Evolutionary conservation across 1,140 invertebrate species (phyloP).

Genomic region (Pinna nobilis): DNA sequence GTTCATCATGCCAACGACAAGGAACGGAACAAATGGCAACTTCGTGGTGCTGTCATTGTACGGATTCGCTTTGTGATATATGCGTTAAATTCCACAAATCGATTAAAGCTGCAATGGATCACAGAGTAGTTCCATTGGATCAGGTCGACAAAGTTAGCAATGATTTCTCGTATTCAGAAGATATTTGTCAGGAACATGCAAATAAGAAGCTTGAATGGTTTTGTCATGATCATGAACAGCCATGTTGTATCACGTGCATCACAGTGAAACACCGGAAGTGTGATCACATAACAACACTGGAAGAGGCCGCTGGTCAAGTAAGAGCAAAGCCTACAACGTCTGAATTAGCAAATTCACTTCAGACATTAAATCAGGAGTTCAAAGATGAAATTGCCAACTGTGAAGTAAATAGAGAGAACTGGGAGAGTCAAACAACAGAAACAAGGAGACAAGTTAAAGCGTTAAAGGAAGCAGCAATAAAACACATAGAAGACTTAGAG

Average conservation of each 20-base stretch:
- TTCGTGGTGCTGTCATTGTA: conserved; percentile 6
- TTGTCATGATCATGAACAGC: conserved; percentile 9
- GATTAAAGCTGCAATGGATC: neutral
- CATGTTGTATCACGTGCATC: conserved; percentile 15
- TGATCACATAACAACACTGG: conserved; percentile 1
- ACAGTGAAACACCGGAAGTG: conserved; percentile 12
- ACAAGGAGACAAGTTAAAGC: too few species aligned
- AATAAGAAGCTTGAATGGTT: conserved; percentile 7
- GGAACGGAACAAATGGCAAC: too few species aligned
- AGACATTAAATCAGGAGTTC: too few species aligned
- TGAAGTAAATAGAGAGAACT: too few species aligned
- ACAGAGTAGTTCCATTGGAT: conserved; percentile 1
- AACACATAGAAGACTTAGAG: too few species aligned
- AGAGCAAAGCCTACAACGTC: too few species aligned
- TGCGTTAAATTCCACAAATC: neutral
- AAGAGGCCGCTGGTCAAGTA: neutral
- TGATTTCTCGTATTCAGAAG: neutral
- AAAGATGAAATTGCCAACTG: too few species aligned
- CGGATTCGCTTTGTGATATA: conserved; percentile 12
- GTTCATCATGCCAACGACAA: too few species aligned
- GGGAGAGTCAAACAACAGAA: too few species aligned
- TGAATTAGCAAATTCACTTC: too few species aligned
- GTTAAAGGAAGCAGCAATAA: too few species aligned
- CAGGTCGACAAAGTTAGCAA: neutral
- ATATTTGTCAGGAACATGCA: neutral